Evolutionary conservation across 2,888 invertebrate species (phyloP).

Genomic region (Noctua comes): DNA sequence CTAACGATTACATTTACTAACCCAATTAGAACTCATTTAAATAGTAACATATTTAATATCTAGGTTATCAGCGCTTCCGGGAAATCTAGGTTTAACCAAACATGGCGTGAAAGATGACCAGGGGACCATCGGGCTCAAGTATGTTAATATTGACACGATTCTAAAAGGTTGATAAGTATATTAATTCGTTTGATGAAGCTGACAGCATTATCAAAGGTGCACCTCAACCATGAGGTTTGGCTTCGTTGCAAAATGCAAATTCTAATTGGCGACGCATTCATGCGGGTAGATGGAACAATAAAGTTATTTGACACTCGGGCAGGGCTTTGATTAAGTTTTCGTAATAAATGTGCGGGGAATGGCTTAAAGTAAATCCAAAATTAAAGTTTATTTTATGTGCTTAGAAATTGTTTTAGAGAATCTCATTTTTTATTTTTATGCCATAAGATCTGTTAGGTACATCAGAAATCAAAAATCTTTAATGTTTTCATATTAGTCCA

Average conservation of each 20-base stretch:
- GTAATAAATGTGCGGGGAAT: neutral
- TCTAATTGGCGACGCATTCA: constrained; percentile 66
- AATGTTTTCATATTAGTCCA: too few species aligned
- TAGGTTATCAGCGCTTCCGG: constrained; percentile 60
- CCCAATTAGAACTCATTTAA: constrained; percentile 24
- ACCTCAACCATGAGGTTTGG: constrained; percentile 49
- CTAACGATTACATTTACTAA: constrained; percentile 14
- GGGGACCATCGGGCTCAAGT: constrained; percentile 25
- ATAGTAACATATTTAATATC: constrained; percentile 49
- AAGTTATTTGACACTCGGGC: constrained; percentile 30
- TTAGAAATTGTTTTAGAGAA: neutral
- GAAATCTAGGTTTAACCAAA: constrained; percentile 58
- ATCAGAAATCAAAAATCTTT: neutral
- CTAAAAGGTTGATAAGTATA: constrained; percentile 41
- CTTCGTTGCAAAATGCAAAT: constrained; percentile 75
- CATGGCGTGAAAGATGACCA: constrained; percentile 45
- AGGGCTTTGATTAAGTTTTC: constrained; percentile 36
- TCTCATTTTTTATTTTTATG: neutral
- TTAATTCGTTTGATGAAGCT: constrained; percentile 64
- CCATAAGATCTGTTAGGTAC: neutral
- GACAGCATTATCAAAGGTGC: constrained; percentile 59
- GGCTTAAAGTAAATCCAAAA: neutral
- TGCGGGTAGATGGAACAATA: constrained; percentile 47
- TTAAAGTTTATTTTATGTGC: neutral
- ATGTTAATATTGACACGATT: constrained; percentile 48